Percentiles rank a stretch among this genome's conserved stretches.
Evolutionary conservation across 2,888 invertebrate species (phyloP).

Genomic region (Eugnorisma glareosa): DNA sequence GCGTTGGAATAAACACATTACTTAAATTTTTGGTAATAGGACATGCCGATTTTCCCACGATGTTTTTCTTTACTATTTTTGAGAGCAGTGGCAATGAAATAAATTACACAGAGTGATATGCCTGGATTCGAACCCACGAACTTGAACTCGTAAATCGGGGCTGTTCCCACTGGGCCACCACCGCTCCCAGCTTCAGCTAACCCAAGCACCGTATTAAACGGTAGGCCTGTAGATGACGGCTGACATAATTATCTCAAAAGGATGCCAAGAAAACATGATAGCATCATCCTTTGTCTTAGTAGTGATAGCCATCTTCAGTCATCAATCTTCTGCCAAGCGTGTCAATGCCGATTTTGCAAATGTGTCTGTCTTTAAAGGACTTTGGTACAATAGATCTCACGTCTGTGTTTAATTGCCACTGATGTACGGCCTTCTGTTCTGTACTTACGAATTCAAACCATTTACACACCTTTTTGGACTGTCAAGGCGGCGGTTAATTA

Average conservation of each 20-base stretch:
- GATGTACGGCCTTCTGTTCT: neutral
- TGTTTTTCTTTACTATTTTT: too few relatives aligned
- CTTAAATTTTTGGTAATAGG: too few relatives aligned
- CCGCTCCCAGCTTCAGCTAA: neutral
- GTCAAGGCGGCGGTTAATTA: neutral
- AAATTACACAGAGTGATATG: too few relatives aligned
- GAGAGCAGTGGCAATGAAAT: too few relatives aligned
- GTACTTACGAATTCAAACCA: neutral
- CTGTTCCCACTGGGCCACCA: too few relatives aligned
- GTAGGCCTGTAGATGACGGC: neutral
- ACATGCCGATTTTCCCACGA: too few relatives aligned
- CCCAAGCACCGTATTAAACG: neutral
- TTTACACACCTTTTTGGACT: neutral
- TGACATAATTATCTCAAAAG: neutral
- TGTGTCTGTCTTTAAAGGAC: neutral
- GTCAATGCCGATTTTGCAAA: constrained; percentile 9
- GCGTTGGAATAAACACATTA: too few relatives aligned
- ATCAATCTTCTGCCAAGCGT: constrained; percentile 16
- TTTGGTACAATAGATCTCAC: neutral
- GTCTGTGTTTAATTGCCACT: neutral
- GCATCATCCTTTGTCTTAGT: constrained; percentile 5
- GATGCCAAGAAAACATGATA: neutral
- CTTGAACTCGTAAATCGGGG: too few relatives aligned
- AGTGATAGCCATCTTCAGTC: neutral
- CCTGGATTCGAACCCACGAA: too few relatives aligned